Evolutionary conservation across 2,888 invertebrate species (phyloP).

Genomic region (Amphipyra berbera): DNA sequence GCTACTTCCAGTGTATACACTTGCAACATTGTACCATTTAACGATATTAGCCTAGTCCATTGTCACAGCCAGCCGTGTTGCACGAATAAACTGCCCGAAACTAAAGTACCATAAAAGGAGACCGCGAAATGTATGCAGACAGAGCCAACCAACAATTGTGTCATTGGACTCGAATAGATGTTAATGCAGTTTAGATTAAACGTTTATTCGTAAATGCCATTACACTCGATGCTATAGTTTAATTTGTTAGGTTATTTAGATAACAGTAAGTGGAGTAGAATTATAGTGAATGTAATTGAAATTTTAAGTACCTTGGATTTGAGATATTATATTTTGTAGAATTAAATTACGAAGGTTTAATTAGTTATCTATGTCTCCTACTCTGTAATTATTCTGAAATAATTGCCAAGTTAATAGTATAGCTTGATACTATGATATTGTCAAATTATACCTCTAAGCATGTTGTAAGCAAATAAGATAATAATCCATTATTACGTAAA

Average conservation of each 20-base stretch:
- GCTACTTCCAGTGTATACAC: constrained; percentile 61
- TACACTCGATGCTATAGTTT: constrained; percentile 19
- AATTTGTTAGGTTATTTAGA: constrained; percentile 35
- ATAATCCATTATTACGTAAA: too few species aligned
- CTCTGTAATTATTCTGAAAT: too few species aligned
- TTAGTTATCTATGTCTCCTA: not conserved
- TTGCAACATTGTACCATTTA: constrained; percentile 78
- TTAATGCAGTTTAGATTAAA: constrained; percentile 64
- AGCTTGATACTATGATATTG: too few species aligned
- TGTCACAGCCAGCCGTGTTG: constrained; percentile 68
- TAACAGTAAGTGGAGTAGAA: constrained; percentile 23
- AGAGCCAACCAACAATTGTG: constrained; percentile 55
- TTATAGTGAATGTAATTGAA: constrained; percentile 21
- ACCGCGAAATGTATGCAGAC: constrained; percentile 69
- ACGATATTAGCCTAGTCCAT: constrained; percentile 75
- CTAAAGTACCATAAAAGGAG: constrained; percentile 74
- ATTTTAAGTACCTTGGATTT: constrained; percentile 6
- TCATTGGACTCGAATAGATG: constrained; percentile 59
- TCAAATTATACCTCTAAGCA: too few species aligned
- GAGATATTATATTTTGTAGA: constrained; percentile 6
- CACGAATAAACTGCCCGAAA: constrained; percentile 71
- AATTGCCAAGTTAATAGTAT: too few species aligned
- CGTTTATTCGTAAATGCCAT: constrained; percentile 36
- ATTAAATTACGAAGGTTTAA: constrained; percentile 11
- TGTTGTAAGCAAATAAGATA: too few species aligned